Conservation (phyloP, 2,888 invertebrate species). For the Hydraecia micacea region DNA sequence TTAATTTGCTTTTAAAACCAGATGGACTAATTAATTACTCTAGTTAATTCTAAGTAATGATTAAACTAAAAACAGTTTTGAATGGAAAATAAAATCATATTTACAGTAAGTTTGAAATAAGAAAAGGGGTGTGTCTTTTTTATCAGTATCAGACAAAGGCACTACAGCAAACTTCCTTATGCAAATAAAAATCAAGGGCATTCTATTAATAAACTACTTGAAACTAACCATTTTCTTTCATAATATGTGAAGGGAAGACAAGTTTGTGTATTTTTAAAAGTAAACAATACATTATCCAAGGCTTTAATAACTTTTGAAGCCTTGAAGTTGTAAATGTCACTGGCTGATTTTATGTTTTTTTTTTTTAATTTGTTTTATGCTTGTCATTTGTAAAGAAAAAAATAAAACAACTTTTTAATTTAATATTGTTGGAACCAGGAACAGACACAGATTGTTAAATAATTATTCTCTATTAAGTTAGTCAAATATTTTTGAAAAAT, state of each 20-base stretch:
- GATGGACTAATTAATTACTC: neutral
- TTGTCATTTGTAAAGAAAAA: neutral
- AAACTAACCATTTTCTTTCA: conserved; percentile 57
- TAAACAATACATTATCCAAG: conserved; percentile 34
- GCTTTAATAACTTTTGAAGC: conserved; percentile 48
- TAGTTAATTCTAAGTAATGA: neutral
- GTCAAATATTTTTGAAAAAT: neutral
- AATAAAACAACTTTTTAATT: neutral
- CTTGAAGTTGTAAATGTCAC: conserved; percentile 62
- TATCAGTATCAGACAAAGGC: conserved; percentile 23
- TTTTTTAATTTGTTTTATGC: conserved; percentile 15
- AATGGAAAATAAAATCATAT: neutral
- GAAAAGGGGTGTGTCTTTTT: neutral
- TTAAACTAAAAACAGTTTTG: neutral
- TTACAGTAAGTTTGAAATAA: neutral
- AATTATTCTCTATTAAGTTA: neutral
- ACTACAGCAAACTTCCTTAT: conserved; percentile 40
- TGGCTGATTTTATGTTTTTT: conserved; percentile 14
- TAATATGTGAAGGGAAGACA: conserved; percentile 59
- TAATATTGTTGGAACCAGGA: conserved; percentile 20
- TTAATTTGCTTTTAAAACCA: neutral
- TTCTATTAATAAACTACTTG: conserved; percentile 49
- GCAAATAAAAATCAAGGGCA: conserved; percentile 50
- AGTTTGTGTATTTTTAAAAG: conserved; percentile 46
- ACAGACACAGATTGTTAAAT: neutral